Evolutionary conservation across 2,797 vertebrate genomes (phyloP), one percentile per base, ranked within the genome.

Genomic region (Peromyscus melanophrys): DNA sequence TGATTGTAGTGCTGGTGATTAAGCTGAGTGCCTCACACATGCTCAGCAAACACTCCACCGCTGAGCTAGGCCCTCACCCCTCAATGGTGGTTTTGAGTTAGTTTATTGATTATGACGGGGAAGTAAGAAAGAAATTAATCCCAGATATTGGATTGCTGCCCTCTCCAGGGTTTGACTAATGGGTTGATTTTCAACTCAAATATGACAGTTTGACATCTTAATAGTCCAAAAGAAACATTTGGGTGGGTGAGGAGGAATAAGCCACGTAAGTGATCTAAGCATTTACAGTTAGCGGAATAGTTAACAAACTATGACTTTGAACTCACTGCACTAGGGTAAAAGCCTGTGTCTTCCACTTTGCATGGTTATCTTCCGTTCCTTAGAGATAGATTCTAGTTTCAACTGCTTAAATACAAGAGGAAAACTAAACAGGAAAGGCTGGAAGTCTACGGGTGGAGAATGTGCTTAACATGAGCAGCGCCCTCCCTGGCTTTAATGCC

Each of bases 221-320:
- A 85, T 91, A 75, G 96, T 83, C 65, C 75, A 90, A 57, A 25
- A 88, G 49, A 96, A 87, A 29, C 82, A 65, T 88, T 87, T 46
- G 40, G 1, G 59, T 5, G 37, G 17, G 27, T 55, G 27, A 11
- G 31, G 65, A 43, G 46, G 91, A 83, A 75, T 43, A 55, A 67
- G 55, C 19, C 23, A 52, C 29, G 46, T 61, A n/a, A 77, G 52
- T 63, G 73, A 76, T 37, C 88, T 59, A 69, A 93, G 29, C 43
- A 61, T 34, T 76, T 75, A 25, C 4, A 34, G 43, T 67, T 75
- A 63, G 31, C 25, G 43, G 65, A 37, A 80, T 27, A 37, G 55
- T 11, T 69, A n/a, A 80, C 8, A 87, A 17, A 49, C 73, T 83
- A 46, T 37, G 61, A 59, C 43, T 46, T 25, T 0, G 37, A 31